Base-by-base conservation (phyloP, 2,797 vertebrate species). In the Coracias cyanogaster region DNA sequence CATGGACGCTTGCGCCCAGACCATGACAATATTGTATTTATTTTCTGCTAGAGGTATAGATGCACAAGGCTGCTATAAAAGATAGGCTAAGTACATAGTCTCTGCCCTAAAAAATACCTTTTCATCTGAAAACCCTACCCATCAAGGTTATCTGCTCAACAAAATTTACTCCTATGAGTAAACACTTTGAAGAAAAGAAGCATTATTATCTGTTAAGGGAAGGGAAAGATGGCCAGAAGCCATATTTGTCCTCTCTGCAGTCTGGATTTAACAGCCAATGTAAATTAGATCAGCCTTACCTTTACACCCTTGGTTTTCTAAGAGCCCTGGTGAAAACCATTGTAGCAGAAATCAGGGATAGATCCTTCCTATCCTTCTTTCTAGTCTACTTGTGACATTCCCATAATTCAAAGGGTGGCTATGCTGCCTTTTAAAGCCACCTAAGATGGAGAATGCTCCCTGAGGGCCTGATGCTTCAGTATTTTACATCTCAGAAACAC, bases 121-220 rank as follows among this genome's bases (percentile, higher is more conserved):
- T 82, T 82, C 14, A 31, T 88, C 43, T 79, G 55, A 91, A 77
- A 85, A 11, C 2, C 4, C 11, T 72, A 7, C 26, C 10, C 21
- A 43, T 79, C 15, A 39, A 80, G 54, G 10, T 16, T 74, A 52
- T 55, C 55, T 35, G 8, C 45, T 94, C 69, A 72, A 64, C 17
- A 51, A 70, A 89, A 77, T 90, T 84, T 95, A 90, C 77, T 93
- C 54, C 46, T 64, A 10, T 46, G 41, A 90, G 62, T 82, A 73
- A 91, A 82, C 45, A 78, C 18, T 71, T 87, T 12, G 49, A 96
- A 70, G 70, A 55, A 81, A 93, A 84, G 76, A 69, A 78, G 10
- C 10, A 29, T 76, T 86, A 60, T 76, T 73, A 48, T 48, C 28
- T 55, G 46, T 28, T 90, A 72, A 93, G 52, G 35, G 26, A 22